phyloP scores from a whole-genome alignment of 2,113 vertebrate species.

The Bubo scandiacus region DNA sequence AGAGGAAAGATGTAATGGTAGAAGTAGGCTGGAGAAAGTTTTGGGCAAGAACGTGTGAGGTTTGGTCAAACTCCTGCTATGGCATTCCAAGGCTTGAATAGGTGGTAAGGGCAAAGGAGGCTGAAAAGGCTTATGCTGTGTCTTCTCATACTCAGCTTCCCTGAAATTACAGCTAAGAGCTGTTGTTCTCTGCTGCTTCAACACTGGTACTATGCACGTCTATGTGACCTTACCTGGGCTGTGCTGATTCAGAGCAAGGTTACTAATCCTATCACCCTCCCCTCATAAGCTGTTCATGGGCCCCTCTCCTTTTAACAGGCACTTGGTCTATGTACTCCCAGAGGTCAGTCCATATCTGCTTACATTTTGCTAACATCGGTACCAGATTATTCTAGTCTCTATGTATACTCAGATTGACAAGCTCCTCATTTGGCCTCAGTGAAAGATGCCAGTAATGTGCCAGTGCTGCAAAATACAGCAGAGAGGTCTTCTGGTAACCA shows the following conservation, averaged over 20 bases:
- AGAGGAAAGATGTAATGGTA: background rate
- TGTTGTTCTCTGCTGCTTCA: background rate
- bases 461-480: background rate
- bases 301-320: background rate
- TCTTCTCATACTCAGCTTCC: background rate
- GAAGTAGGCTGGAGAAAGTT: background rate
- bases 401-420: background rate
- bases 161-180: background rate
- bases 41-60: background rate
- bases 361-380: background rate
- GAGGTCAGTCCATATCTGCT: background rate
- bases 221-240: background rate
- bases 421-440: background rate
- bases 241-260: background rate
- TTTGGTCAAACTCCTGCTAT: background rate
- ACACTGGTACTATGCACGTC: background rate
- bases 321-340: background rate
- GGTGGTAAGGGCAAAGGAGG: background rate
- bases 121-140: background rate
- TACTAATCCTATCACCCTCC: background rate
- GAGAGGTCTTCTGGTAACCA: background rate
- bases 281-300: background rate
- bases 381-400: background rate
- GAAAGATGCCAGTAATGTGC: background rate
- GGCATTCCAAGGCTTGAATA: background rate